phyloP scores from a whole-genome alignment of 2,888 invertebrate genomes.

The Scaptomyza flava region DNA sequence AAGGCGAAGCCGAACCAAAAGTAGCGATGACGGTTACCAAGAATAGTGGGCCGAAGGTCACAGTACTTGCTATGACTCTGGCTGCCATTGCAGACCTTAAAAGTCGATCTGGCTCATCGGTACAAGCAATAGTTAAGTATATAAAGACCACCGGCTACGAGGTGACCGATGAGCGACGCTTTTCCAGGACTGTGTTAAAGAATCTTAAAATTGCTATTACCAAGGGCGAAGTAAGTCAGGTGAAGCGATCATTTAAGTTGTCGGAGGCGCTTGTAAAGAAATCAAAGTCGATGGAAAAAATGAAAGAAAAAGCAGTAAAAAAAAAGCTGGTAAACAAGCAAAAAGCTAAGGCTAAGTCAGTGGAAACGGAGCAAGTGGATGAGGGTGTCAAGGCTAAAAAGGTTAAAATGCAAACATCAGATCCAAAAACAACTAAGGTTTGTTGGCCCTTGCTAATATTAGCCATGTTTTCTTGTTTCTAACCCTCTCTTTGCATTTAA shows the following conservation, averaged over 20 bases:
- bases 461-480: too few relatives aligned
- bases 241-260: slow-evolving; percentile 35
- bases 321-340: too few relatives aligned
- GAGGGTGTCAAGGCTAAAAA: background rate
- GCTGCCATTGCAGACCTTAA: background rate
- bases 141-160: slow-evolving; percentile 20
- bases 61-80: too few relatives aligned
- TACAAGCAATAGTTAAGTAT: slow-evolving; percentile 25
- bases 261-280: background rate
- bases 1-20: too few relatives aligned
- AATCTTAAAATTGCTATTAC: slow-evolving; percentile 11
- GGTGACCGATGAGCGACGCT: slow-evolving; percentile 1
- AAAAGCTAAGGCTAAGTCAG: too few relatives aligned
- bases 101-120: slow-evolving; percentile 36
- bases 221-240: slow-evolving; percentile 10
- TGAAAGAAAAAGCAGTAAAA: too few relatives aligned
- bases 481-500: background rate
- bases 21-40: too few relatives aligned
- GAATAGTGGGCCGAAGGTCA: too few relatives aligned
- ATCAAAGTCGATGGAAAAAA: too few relatives aligned
- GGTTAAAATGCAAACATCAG: background rate
- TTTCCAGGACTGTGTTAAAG: background rate
- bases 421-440: slow-evolving; percentile 13
- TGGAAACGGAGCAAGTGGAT: background rate
- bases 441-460: background rate